Evolutionary conservation across 2,888 invertebrate species (phyloP), one percentile per base, ranked within the genome.

Genomic region (Malachius bipustulatus): DNA sequence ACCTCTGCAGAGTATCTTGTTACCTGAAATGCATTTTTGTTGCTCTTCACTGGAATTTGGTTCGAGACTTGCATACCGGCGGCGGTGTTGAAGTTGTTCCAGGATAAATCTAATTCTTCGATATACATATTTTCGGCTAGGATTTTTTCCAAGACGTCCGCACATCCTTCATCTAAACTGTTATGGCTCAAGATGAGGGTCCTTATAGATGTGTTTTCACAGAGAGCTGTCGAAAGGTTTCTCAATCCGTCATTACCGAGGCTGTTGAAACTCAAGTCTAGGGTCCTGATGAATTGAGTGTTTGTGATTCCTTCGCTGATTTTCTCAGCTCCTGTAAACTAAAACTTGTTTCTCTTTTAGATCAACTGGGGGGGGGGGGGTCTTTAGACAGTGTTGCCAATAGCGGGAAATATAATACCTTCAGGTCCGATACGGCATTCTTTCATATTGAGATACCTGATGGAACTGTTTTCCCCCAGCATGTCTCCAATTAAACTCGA

Each of bases 181-280:
- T 73, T 73, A 28, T 67, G 60, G 34, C 66, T 63, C 16, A 74
- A 41, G 54, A 65, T 62, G 4, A 74, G 46, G 14, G 48, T 56
- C 38, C 50, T 49, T 2, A 71, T 43, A 2, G 52, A 47, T 9
- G 45, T 33, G 37, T 61, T 63, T 6, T 51, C 51, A 16, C 44
- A 44, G 3, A 69, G 44, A 2, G 60, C 62, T 1, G 40, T 42
- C 15, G 53, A 49, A 6, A 69, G 38, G 4, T 46, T 31, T 10
- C 39, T 36, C 8, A 69, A 39, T 4, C 70, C 70, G 14, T 60
- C 54, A 38, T 64, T 60, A 3, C 60, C 63, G 19, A 71, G 48
- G 34, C 60, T 53, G 43, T 70, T 70, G 39, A 49, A 52, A 40
- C 62, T 62, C 9, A 69, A 50, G 51, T 66, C 63, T 6, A 69